Conservation (phyloP, 2,888 invertebrate species). For the Erebia ligea region DNA sequence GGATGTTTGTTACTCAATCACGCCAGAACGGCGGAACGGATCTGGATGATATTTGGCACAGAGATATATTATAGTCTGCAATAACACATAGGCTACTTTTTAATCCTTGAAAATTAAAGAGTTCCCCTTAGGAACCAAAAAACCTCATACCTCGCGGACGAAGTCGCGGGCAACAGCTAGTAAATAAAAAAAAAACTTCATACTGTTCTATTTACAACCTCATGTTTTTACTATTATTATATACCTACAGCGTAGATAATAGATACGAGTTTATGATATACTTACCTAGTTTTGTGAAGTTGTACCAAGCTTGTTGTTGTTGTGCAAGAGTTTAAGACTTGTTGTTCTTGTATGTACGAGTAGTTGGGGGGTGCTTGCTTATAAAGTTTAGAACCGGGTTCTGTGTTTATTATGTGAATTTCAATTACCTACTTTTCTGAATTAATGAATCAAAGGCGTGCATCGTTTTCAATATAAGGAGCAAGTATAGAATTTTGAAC, state of each 20-base stretch:
- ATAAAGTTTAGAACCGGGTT: constrained; percentile 4
- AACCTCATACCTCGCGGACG: too few relatives aligned
- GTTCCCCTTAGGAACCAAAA: too few relatives aligned
- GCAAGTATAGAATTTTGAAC: too few relatives aligned
- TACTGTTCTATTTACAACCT: constrained; percentile 1
- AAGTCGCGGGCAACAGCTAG: too few relatives aligned
- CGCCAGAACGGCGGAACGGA: too few relatives aligned
- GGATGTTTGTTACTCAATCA: too few relatives aligned
- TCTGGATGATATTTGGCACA: too few relatives aligned
- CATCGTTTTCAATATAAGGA: background rate
- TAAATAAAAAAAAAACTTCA: background rate
- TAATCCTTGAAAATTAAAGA: too few relatives aligned
- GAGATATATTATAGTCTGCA: too few relatives aligned
- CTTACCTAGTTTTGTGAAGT: constrained; percentile 6
- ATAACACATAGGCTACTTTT: too few relatives aligned
- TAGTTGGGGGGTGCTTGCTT: constrained; percentile 7
- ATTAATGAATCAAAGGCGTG: constrained; percentile 2
- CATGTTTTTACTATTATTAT: background rate
- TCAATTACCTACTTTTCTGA: constrained; percentile 8
- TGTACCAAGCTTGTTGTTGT: constrained; percentile 19
- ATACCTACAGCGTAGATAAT: background rate
- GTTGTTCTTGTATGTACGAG: constrained; percentile 15
- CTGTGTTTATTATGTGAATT: constrained; percentile 13
- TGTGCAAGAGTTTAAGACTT: constrained; percentile 21
- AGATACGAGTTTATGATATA: background rate